phyloP scores from a whole-genome alignment of 2,797 vertebrate genomes.

The Acanthornis magna region DNA sequence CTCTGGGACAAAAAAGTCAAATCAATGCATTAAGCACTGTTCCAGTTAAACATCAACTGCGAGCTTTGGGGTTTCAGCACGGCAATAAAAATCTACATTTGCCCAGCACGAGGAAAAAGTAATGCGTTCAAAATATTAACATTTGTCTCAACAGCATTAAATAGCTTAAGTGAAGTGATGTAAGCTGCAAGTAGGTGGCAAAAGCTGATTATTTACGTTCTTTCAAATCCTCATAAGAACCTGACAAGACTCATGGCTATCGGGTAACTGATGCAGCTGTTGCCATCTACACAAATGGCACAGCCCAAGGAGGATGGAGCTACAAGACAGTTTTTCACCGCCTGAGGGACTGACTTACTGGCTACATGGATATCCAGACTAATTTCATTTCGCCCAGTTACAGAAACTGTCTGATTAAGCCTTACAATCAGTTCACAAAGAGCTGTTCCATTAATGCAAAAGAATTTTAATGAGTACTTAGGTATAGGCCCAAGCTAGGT shows the following conservation, averaged over 20 bases:
- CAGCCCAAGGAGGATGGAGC: background rate
- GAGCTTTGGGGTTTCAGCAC: background rate
- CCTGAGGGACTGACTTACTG: background rate
- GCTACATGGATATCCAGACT: background rate
- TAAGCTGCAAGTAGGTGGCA: background rate
- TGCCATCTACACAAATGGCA: background rate
- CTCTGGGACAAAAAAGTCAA: background rate
- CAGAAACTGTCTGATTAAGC: background rate
- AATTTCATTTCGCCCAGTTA: background rate
- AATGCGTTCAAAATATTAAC: background rate
- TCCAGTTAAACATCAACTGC: background rate
- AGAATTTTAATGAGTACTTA: background rate
- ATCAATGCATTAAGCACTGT: background rate
- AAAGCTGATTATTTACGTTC: background rate
- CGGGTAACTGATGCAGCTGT: background rate
- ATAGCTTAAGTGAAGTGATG: background rate
- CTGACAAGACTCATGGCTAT: background rate
- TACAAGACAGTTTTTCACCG: background rate
- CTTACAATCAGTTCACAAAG: background rate
- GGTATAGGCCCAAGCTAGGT: background rate
- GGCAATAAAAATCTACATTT: background rate
- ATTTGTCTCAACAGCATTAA: background rate
- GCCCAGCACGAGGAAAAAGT: rapidly evolving
- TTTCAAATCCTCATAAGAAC: background rate
- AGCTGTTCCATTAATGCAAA: background rate